A percentile compares a stretch with the other conserved stretches of the same genome.
Conservation (phyloP, 1,140 invertebrate genomes). For the Gryon sp. region DNA sequence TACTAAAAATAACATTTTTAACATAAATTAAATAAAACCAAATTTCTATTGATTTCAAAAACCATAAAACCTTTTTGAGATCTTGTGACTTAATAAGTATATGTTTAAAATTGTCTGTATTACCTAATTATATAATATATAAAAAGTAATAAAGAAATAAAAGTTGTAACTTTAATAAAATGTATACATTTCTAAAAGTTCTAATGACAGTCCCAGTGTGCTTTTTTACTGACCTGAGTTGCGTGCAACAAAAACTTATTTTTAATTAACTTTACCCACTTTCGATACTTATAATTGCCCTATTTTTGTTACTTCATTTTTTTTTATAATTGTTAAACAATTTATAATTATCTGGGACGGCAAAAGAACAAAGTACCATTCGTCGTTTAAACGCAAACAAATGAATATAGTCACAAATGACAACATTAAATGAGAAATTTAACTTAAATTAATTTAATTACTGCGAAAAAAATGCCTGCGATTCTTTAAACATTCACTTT, state of each 20-base stretch:
- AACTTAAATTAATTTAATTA: conserved; percentile 9
- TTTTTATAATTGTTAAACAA: conserved; percentile 25
- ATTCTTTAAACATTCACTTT: conserved; percentile 17
- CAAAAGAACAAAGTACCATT: conserved; percentile 79
- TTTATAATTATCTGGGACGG: conserved; percentile 67
- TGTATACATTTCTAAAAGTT: conserved; percentile 64
- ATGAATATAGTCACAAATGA: conserved; percentile 35
- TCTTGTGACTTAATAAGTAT: no score
- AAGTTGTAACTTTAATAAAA: no score
- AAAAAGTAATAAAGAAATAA: no score
- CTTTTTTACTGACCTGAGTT: conserved; percentile 9
- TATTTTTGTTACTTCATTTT: conserved; percentile 33
- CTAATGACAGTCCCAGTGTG: conserved; percentile 65
- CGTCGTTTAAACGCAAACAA: conserved; percentile 71
- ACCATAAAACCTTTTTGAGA: no score
- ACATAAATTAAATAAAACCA: no score
- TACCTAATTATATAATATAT: no score
- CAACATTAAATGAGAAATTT: conserved; percentile 48
- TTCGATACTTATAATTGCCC: conserved; percentile 6
- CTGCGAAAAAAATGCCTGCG: conserved; percentile 8
- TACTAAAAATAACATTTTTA: no score
- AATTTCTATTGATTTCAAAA: no score
- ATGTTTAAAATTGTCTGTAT: no score
- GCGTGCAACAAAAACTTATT: no score
- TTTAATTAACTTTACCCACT: no score